Evolutionary conservation across 2,888 invertebrate species (phyloP).

Genomic region (Elgonia sp.): DNA sequence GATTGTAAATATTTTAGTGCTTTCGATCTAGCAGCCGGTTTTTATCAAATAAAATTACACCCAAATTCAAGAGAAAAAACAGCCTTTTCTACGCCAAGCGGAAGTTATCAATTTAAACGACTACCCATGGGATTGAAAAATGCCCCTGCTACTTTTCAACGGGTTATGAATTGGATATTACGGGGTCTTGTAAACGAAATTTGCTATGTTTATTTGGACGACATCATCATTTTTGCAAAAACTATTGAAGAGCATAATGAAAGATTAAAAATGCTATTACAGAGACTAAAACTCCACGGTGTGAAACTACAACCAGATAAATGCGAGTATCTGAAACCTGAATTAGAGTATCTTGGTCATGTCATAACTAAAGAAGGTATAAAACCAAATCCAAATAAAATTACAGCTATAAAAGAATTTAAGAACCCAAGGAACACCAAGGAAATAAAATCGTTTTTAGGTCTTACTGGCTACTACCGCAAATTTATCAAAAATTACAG

Average conservation of each 20-base stretch:
- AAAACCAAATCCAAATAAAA: too few relatives aligned
- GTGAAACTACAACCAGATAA: too few relatives aligned
- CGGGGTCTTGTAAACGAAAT: not conserved
- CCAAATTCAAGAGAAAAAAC: not conserved
- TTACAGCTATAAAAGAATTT: too few relatives aligned
- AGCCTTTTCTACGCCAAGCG: slow-evolving; percentile 9
- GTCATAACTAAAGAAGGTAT: not conserved
- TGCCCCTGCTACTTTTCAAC: slow-evolving; percentile 12
- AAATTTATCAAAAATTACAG: too few relatives aligned
- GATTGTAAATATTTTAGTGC: not conserved
- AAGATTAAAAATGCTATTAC: not conserved
- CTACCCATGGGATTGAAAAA: slow-evolving; percentile 27
- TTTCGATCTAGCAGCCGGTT: slow-evolving; percentile 3
- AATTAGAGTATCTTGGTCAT: slow-evolving; percentile 9
- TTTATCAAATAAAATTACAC: not conserved
- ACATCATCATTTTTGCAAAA: not conserved
- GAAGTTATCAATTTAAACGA: slow-evolving; percentile 8
- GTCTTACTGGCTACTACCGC: too few relatives aligned
- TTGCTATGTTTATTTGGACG: slow-evolving; percentile 7
- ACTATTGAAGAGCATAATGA: not conserved
- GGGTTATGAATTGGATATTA: not conserved
- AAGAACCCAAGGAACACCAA: too few relatives aligned
- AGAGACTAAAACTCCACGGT: too few relatives aligned
- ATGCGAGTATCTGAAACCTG: slow-evolving; percentile 5
- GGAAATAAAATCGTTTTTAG: too few relatives aligned